phyloP scores from a whole-genome alignment of 2,797 vertebrate genomes.

The Pelobates cultripes region DNA sequence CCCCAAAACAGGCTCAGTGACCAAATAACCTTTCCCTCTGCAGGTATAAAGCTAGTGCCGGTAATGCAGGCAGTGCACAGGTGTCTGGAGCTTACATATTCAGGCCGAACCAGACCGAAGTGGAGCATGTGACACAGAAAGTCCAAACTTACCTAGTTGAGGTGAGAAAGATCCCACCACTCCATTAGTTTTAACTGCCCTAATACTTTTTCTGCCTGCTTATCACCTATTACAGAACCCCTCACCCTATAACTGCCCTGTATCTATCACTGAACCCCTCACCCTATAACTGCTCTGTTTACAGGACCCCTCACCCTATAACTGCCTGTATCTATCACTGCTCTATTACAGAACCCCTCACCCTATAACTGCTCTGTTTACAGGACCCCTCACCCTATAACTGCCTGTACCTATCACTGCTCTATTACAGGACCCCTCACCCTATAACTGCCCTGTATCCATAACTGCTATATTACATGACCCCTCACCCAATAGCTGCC shows the following conservation, averaged over 20 bases:
- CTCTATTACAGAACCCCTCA: too few relatives aligned
- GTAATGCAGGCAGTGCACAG: slow-evolving; percentile 69
- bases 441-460: too few relatives aligned
- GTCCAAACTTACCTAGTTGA: slow-evolving; percentile 67
- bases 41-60: slow-evolving; percentile 86
- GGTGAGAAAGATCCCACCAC: slow-evolving; percentile 62
- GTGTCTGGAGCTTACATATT: slow-evolving; percentile 91
- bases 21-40: not conserved
- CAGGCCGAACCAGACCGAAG: slow-evolving; percentile 75
- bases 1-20: too few relatives aligned
- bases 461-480: too few relatives aligned
- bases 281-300: not conserved
- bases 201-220: not conserved
- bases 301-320: not conserved
- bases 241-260: not conserved
- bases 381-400: too few relatives aligned
- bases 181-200: not conserved
- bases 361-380: not conserved
- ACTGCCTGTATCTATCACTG: too few relatives aligned
- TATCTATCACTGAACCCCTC: not conserved
- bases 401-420: too few relatives aligned
- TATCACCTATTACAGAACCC: too few relatives aligned
- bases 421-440: too few relatives aligned
- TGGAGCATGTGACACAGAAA: slow-evolving; percentile 66
- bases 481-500: too few relatives aligned